Base-by-base conservation (phyloP, 2,888 invertebrate species). In the Ctenicera cuprea region DNA sequence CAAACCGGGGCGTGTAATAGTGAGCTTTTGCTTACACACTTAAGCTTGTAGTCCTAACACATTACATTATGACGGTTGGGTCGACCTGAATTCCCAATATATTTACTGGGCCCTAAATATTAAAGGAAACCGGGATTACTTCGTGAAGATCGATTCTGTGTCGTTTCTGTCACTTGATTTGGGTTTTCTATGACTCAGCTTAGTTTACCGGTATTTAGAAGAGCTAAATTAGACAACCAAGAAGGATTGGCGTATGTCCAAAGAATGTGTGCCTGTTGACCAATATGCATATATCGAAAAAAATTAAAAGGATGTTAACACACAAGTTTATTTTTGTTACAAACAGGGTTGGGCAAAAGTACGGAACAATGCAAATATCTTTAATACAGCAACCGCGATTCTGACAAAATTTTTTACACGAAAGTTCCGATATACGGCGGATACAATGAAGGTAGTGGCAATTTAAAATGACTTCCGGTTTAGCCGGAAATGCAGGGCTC, bases 11-110 rank as follows among this genome's bases (percentile, higher is more conserved):
- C 18, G 22, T 50, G 48, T 37, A 37, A 30, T 41, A 62, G 62
- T 50, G 43, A 62, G 64, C 43, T 62, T 43, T 62, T 20, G 64
- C 43, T 43, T 62, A 37, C 43, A 64, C 18, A 9, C 64, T 9
- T 11, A 59, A 59, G 26, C n/a, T 18, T 43, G 16, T 37, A 48
- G 45, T 30, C 22, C 43, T 62, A 45, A 50, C 16, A 33, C n/a
- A 33, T 64, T 37, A 37, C 48, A 64, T 50, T 64, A 50, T 50
- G 33, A 37, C 50, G 26, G 45, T 43, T 26, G 43, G 64, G 16
- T 45, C 30, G 11, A 1, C 12, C 43, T 11, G 45, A 37, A 50
- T 50, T 37, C 26, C 18, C 45, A 64, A 64, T 64, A 64, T 50
- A 64, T 45, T 48, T 20, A 30, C 14, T 20, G 33, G 30, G 3